Evolutionary conservation across 2,888 invertebrate species (phyloP).

Genomic region (Lathronympha strigana): DNA sequence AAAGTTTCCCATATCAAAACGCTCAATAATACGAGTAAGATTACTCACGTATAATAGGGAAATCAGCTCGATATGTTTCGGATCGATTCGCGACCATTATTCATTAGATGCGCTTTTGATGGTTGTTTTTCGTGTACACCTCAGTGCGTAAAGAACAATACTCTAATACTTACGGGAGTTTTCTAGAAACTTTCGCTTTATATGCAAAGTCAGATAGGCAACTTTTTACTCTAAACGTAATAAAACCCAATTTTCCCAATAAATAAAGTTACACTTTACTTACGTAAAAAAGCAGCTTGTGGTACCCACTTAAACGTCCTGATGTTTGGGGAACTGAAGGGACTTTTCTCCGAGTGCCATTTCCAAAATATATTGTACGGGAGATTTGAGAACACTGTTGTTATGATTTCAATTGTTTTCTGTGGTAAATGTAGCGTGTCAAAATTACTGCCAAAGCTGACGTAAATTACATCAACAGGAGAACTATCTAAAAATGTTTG

Average conservation of each 20-base stretch:
- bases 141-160: no score
- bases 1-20: no score
- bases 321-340: slow-evolving; percentile 53
- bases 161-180: no score
- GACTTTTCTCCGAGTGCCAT: slow-evolving; percentile 57
- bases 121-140: no score
- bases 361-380: slow-evolving; percentile 67
- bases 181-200: no score
- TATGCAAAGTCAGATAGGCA: no score
- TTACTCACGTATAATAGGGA: no score
- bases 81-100: no score
- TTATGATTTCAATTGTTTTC: slow-evolving; percentile 45
- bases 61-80: no score
- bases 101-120: no score
- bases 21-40: no score
- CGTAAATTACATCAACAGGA: slow-evolving; percentile 60
- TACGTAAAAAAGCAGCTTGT: slow-evolving; percentile 58
- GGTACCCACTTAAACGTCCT: slow-evolving; percentile 60
- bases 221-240: no score
- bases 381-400: slow-evolving; percentile 56
- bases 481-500: slow-evolving; percentile 56
- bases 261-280: background rate
- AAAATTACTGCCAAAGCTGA: slow-evolving; percentile 65
- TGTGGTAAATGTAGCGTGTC: slow-evolving; percentile 51
- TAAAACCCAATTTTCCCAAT: background rate